Percentiles rank a stretch among this genome's conserved stretches.
Evolutionary conservation across 2,888 invertebrate species (phyloP).

Genomic region (Euzophera pinguis): DNA sequence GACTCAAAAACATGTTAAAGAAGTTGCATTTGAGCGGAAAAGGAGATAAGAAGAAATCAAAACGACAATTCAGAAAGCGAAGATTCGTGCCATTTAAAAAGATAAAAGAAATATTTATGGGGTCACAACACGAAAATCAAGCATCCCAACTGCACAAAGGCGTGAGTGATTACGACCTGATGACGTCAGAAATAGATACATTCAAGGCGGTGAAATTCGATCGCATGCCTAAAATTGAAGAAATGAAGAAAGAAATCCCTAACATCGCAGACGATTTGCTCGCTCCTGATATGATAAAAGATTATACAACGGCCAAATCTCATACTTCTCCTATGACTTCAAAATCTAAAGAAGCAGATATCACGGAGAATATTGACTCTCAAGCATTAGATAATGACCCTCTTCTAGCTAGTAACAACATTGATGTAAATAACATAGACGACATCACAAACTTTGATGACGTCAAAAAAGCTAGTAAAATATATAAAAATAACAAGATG

Average conservation of each 20-base stretch:
- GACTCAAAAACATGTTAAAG: constrained; percentile 31
- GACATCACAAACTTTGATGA: not conserved
- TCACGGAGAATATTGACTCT: too few relatives aligned
- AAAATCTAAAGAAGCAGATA: too few relatives aligned
- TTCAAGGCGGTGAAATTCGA: constrained; percentile 31
- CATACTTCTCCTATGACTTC: not conserved
- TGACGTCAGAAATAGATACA: constrained; percentile 26
- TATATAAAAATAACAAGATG: not conserved
- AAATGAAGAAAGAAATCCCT: constrained; percentile 41
- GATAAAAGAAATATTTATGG: constrained; percentile 39
- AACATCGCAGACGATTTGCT: constrained; percentile 34
- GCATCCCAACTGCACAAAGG: too few relatives aligned
- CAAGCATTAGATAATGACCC: too few relatives aligned
- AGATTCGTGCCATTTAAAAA: constrained; percentile 47
- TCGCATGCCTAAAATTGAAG: constrained; percentile 29
- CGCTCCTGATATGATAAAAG: not conserved
- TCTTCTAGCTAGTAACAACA: too few relatives aligned
- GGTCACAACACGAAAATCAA: constrained; percentile 29
- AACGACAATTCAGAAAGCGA: constrained; percentile 25
- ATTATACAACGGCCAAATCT: not conserved
- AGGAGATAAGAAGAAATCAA: constrained; percentile 20
- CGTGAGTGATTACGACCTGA: constrained; percentile 13
- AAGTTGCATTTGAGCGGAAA: constrained; percentile 32
- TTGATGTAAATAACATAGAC: not conserved
- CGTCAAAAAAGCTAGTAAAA: too few relatives aligned